These are phyloP conservation scores for Euwallacea fornicatus DNA, from an alignment of 1,140 invertebrate species.

Conservation along the genomic window DNA sequence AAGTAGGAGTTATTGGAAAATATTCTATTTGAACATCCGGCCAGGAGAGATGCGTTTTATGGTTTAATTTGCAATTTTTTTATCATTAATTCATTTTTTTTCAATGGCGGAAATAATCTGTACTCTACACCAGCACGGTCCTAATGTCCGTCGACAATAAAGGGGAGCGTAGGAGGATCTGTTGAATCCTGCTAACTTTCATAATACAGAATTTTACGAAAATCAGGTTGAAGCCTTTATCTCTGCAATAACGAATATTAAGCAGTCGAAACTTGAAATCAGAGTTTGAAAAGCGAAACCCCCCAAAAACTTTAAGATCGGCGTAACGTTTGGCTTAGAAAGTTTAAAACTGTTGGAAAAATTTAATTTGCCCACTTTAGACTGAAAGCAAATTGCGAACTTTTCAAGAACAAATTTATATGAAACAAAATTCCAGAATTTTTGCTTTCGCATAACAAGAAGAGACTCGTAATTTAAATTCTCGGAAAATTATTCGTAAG, in stretches of 20 bases:
- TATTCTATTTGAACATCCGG: no score
- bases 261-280: constrained; percentile 9
- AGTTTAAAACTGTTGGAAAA: constrained; percentile 35
- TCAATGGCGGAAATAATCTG: no score
- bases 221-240: no score
- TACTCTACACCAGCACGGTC: no score
- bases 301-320: constrained; percentile 13
- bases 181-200: no score
- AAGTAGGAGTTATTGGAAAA: background rate
- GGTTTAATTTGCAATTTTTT: no score
- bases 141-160: no score
- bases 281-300: constrained; percentile 17
- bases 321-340: constrained; percentile 32
- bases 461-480: constrained; percentile 23
- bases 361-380: constrained; percentile 37
- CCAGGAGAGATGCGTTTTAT: no score
- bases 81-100: no score
- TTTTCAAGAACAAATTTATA: constrained; percentile 24
- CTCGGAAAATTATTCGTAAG: background rate
- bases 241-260: no score
- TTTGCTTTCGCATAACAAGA: background rate
- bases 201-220: no score
- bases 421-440: constrained; percentile 23
- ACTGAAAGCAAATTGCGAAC: constrained; percentile 32
- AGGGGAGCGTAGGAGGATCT: no score